These are phyloP conservation scores for Trachemys scripta DNA, from an alignment of 2,113 vertebrate species.

Conservation along the genomic window DNA sequence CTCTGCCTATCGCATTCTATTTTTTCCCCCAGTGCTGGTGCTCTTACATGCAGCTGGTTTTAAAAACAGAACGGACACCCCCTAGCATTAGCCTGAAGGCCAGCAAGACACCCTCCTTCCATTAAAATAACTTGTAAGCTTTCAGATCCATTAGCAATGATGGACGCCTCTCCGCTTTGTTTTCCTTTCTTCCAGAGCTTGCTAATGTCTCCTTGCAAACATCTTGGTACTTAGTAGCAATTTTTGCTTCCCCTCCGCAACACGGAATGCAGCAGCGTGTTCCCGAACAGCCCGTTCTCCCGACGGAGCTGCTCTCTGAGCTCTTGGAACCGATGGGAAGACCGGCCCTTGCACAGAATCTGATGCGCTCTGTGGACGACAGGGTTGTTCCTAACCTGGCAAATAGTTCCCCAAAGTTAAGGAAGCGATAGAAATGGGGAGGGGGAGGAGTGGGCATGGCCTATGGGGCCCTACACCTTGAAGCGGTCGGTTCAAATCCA, in stretches of 20 bases:
- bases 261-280: background rate
- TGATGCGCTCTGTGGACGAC: background rate
- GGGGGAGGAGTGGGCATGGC: background rate
- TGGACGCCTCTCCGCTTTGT: background rate
- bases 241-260: accelerated
- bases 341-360: background rate
- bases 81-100: background rate
- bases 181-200: background rate
- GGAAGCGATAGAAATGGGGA: background rate
- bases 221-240: background rate
- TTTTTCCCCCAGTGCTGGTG: background rate
- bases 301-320: background rate
- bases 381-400: background rate
- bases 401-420: background rate
- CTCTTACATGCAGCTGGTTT: background rate
- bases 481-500: background rate
- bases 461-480: background rate
- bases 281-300: background rate
- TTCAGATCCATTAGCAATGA: background rate
- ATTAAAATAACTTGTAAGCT: background rate
- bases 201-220: background rate
- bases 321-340: too few species aligned
- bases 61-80: background rate
- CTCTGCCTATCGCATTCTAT: background rate
- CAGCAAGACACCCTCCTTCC: background rate